Evolutionary conservation across 1,140 invertebrate species (phyloP).

Genomic region (Panagrolaimus sp.): DNA sequence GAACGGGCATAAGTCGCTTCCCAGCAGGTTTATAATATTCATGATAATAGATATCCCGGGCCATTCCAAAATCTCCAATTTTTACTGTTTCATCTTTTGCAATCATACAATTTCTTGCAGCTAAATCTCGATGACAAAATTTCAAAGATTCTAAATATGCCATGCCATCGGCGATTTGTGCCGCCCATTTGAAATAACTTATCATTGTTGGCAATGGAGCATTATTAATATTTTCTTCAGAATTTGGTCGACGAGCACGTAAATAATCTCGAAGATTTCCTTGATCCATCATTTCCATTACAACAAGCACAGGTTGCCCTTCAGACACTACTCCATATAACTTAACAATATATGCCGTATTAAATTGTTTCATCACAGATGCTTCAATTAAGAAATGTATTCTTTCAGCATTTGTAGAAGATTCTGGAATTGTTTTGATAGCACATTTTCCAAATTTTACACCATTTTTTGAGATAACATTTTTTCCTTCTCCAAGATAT

Average conservation of each 20-base stretch:
- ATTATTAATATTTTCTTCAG: slow-evolving; percentile 55
- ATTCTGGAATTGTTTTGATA: slow-evolving; percentile 88
- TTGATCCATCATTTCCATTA: slow-evolving; percentile 94
- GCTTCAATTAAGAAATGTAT: slow-evolving; percentile 87
- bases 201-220: slow-evolving; percentile 36
- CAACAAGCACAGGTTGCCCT: slow-evolving; percentile 78
- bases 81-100: slow-evolving; percentile 62
- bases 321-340: slow-evolving; percentile 86
- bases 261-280: slow-evolving; percentile 90
- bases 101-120: slow-evolving; percentile 94
- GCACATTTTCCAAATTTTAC: slow-evolving; percentile 71
- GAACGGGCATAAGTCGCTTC: slow-evolving; percentile 77
- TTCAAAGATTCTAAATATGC: slow-evolving; percentile 86
- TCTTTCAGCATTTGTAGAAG: slow-evolving; percentile 74
- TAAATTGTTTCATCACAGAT: slow-evolving; percentile 61
- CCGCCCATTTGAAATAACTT: slow-evolving; percentile 71
- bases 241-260: slow-evolving; percentile 45
- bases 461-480: slow-evolving; percentile 63
- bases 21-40: slow-evolving; percentile 81
- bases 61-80: slow-evolving; percentile 64
- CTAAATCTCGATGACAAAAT: slow-evolving; percentile 92
- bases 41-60: slow-evolving; percentile 90
- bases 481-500: slow-evolving; percentile 59
- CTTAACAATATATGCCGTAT: slow-evolving; percentile 85
- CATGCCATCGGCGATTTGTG: slow-evolving; percentile 97